These are phyloP conservation scores for Cyrtonyx montezumae DNA, from an alignment of 2,113 vertebrate genomes.

Conservation along the genomic window DNA sequence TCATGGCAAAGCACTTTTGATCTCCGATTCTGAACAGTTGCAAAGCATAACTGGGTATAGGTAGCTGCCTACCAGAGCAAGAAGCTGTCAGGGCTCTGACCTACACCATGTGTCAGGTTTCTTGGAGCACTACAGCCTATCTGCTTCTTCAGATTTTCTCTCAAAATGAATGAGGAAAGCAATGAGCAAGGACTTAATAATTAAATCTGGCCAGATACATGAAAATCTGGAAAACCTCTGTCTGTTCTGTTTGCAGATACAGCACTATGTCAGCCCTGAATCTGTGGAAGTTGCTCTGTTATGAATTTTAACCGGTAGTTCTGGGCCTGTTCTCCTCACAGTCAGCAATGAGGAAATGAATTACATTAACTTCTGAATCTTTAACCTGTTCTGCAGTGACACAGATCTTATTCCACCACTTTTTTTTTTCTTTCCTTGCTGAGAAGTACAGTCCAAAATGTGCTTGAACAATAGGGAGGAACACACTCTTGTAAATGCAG, in stretches of 20 bases:
- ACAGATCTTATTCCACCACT: background rate
- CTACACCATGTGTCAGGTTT: background rate
- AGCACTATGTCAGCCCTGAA: background rate
- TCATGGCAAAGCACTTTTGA: slow-evolving; percentile 31
- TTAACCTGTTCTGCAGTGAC: background rate
- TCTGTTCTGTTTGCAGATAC: no score
- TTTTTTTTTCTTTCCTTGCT: background rate
- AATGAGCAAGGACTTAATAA: background rate
- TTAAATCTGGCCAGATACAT: background rate
- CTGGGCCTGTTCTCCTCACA: background rate
- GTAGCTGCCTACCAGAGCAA: background rate
- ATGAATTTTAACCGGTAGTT: background rate
- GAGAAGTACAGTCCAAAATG: background rate
- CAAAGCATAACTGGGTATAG: background rate
- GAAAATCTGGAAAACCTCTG: background rate
- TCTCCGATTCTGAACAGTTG: slow-evolving; percentile 4
- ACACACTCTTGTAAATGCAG: background rate
- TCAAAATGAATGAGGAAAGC: background rate
- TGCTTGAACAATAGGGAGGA: background rate
- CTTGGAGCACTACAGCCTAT: background rate
- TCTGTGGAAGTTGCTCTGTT: background rate
- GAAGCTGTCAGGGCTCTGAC: background rate
- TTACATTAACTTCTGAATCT: background rate
- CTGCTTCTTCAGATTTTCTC: background rate
- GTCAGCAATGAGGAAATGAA: background rate